Base-by-base conservation (phyloP, 2,888 invertebrate genomes). In the Dusona sp. region DNA sequence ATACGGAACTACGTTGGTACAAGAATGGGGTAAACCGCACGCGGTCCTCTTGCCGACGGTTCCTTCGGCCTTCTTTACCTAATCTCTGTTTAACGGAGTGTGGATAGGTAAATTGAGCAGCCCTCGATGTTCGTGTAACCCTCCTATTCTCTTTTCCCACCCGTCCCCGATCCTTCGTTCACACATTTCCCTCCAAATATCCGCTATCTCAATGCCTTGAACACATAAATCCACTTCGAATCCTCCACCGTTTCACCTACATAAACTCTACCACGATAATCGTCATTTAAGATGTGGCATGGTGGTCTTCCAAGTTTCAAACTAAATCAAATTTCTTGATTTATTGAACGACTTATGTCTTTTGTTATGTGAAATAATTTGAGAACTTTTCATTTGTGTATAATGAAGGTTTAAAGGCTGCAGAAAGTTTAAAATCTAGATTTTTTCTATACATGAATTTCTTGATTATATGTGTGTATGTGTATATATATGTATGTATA, bases 1-100 rank as follows among this genome's bases (percentile, higher is more conserved):
- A 82, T 85, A 78, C 85, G 81, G 78, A 33, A 67, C 19, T 33
- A 54, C 8, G 73, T 81, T 67, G 81, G 81, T 74, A 79, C 78
- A n/a, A 74, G 78, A 85, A 85, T 82, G 74, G 77, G 85, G 83
- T 79, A 79, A 79, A 86, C 85, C 83, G 57, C 83, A 75, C 83
- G 72, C 65, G 70, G 79, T 85, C 74, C 79, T 54, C 75, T 79
- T 70, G 75, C 70, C 81, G 78, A 74, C 64, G 83, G 83, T 86
- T 86, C 83, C 85, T 83, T 86, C 85, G 65, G 72, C 77, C 83
- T 83, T 72, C 83, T 83, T 84, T 81, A 80, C 86, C 70, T 86
- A 86, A 87, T 87, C 86, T 83, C 68, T 86, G 80, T 84, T 84
- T 86, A 86, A 87, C 86, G 86, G 81, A 87, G 87, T 84, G 87